Evolutionary conservation across 2,797 vertebrate genomes (phyloP).

Genomic region (Pelodytes ibericus): DNA sequence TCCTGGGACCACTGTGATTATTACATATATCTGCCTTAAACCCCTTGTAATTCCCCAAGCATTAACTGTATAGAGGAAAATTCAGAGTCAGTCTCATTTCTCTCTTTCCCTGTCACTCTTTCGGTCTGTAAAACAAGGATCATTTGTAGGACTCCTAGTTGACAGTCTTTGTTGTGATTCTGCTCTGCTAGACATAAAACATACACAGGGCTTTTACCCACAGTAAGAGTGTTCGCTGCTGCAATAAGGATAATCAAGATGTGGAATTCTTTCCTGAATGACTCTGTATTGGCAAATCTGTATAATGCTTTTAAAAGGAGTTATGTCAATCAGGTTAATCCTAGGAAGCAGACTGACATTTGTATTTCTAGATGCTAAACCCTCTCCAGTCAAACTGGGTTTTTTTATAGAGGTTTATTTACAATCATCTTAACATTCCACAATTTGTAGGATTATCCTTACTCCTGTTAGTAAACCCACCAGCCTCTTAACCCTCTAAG

Average conservation of each 20-base stretch:
- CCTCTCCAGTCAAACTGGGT: too few relatives aligned
- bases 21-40: conserved; percentile 35
- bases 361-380: background rate
- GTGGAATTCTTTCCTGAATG: background rate
- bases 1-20: conserved; percentile 37
- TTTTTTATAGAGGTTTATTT: too few relatives aligned
- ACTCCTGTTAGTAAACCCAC: too few relatives aligned
- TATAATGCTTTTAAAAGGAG: background rate
- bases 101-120: conserved; percentile 3
- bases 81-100: conserved; percentile 14
- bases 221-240: too few relatives aligned
- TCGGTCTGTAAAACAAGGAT: background rate
- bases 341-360: background rate
- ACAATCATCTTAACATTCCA: too few relatives aligned
- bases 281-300: background rate
- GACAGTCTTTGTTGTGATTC: background rate
- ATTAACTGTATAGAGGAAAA: conserved; percentile 30
- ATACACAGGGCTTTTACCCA: background rate
- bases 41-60: conserved; percentile 40
- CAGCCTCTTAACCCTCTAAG: too few relatives aligned
- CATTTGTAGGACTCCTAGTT: background rate
- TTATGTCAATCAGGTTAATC: background rate
- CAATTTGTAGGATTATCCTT: too few relatives aligned
- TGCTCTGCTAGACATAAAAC: background rate
- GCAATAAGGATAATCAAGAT: too few relatives aligned